phyloP scores from a whole-genome alignment of 35 echinoderm and acorn worm species.

The Diadema setosum region DNA sequence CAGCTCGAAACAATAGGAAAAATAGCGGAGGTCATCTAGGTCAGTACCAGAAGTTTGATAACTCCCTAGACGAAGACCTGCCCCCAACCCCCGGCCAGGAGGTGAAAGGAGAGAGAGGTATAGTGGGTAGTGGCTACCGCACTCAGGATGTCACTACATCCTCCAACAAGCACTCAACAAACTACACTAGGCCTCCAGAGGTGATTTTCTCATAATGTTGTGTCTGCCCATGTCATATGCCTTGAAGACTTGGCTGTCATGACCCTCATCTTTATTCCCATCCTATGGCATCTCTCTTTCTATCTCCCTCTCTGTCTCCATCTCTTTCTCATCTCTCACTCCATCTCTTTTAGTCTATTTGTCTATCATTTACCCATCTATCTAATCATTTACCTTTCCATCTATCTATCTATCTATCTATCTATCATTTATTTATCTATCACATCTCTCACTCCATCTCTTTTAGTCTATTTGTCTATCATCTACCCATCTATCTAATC shows the following conservation, averaged over 20 bases:
- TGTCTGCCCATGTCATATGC: neutral
- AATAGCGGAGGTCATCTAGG: conserved; percentile 6
- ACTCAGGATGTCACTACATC: neutral
- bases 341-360: neutral
- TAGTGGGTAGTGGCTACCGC: neutral
- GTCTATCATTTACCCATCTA: neutral
- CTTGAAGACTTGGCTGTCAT: neutral
- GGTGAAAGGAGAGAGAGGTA: conserved; percentile 1
- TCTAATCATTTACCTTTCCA: neutral
- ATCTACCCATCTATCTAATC: neutral
- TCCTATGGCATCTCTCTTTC: neutral
- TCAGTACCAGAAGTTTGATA: conserved; percentile 5
- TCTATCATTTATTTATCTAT: neutral
- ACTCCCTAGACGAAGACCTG: neutral
- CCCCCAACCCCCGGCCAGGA: neutral
- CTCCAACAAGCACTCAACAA: neutral
- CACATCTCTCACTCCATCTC: neutral
- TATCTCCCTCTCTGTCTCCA: neutral
- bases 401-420: neutral
- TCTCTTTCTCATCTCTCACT: neutral
- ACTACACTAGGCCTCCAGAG: conserved; percentile 10
- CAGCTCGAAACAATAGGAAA: neutral
- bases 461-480: neutral
- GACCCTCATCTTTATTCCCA: neutral
- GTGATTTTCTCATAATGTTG: neutral